Percentiles rank a stretch among this genome's conserved stretches.
Evolutionary conservation across 2,113 vertebrate species (phyloP).

Genomic region (Prunella himalayana): DNA sequence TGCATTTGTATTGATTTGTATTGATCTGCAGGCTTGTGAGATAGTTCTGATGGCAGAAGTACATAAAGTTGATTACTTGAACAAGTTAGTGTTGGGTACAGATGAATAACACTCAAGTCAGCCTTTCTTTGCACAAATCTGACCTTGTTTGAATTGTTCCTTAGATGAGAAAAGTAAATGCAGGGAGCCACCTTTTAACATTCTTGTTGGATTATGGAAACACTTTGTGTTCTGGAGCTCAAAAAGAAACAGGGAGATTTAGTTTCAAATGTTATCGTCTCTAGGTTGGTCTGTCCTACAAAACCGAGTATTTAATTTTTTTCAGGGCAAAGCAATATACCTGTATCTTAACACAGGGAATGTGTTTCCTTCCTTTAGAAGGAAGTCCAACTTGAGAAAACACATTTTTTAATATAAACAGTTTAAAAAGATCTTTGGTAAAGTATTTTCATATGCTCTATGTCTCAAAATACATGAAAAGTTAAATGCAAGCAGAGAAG

Average conservation of each 20-base stretch:
- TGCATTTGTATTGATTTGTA: background rate
- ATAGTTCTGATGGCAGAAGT: background rate
- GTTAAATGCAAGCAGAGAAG: background rate
- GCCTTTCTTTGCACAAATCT: background rate
- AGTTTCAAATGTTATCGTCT: background rate
- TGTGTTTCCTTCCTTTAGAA: background rate
- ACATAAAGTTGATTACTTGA: background rate
- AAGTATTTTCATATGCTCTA: background rate
- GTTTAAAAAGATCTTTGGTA: background rate
- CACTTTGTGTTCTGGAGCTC: background rate
- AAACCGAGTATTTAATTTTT: background rate
- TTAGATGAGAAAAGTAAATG: background rate
- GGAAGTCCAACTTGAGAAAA: background rate
- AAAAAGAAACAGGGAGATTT: background rate
- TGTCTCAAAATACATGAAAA: background rate
- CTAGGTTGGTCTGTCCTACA: background rate
- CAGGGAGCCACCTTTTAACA: background rate
- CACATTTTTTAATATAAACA: background rate
- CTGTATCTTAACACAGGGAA: background rate
- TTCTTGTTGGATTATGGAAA: background rate
- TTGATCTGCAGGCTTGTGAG: background rate
- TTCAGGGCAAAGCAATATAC: background rate
- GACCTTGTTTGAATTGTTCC: background rate
- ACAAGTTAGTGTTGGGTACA: background rate
- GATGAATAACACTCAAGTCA: background rate